Base-by-base conservation (phyloP, 2,113 vertebrate species). In the Ranitomeya imitator region DNA sequence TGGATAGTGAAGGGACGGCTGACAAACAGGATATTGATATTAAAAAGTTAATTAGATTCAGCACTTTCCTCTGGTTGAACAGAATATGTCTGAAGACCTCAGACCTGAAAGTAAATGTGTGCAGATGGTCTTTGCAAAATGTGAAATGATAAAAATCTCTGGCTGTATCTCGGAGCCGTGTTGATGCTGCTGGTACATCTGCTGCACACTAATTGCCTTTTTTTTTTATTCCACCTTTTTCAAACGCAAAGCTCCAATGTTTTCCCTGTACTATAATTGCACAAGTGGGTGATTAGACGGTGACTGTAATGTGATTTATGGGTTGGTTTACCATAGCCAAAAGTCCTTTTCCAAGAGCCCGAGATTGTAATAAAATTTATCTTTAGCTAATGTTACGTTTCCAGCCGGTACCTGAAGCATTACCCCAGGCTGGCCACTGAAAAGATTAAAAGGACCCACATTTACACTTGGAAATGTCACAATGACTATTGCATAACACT, bases 341-440 rank as follows among this genome's bases (percentile, higher is more conserved):
- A 89, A 93, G 89, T 91, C 92, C 92, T 92, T 89, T 92, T 93
- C 83, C 74, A 90, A 79, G 86, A 92, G 1, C 86, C 90, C 90
- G 91, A 92, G 89, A 92, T 92, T 90, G 26, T 95, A 93, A 95
- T 93, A 85, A 82, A 90, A 94, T 94, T 95, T 92, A 89, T 91
- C 83, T 91, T 87, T 89, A 91, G 83, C 73, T 76, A 76, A 55
- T 83, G 67, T 88, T 69, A 90, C 80, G 92, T 94, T 92, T 91
- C 88, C 91, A 91, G 86, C 89, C 63, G 16, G 83, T 67, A 92
- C 90, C 84, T 59, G 87, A 76, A 86, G 90, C 69, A 87, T 77
- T 92, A 81, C 79, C 79, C 26, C 11, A 81, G 51, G n/a, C 57
- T 52, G 26, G 59, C 37, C 14, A n/a, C 23, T 31, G 23, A 31